These are phyloP conservation scores for Pangasius djambal DNA, from an alignment of 2,797 vertebrate genomes.

Conservation along the genomic window DNA sequence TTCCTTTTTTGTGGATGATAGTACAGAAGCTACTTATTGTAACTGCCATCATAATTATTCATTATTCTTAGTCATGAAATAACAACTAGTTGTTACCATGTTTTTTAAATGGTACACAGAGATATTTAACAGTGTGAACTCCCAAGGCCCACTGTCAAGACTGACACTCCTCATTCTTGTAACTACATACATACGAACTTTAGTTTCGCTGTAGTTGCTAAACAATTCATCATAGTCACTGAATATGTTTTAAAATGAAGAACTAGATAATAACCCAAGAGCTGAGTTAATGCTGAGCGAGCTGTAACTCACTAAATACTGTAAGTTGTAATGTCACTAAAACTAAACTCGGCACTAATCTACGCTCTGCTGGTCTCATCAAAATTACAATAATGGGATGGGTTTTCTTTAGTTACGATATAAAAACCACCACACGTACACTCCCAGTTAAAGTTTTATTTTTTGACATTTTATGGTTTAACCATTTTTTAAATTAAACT, in stretches of 20 bases:
- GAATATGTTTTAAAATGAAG: background rate
- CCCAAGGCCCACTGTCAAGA: background rate
- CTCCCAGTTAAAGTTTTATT: background rate
- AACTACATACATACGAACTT: background rate
- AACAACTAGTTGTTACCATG: background rate
- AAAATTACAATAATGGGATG: background rate
- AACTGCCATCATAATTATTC: background rate
- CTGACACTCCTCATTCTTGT: background rate
- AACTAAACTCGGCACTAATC: background rate
- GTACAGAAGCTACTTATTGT: background rate
- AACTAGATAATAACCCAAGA: background rate
- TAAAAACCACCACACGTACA: background rate
- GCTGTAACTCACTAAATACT: background rate
- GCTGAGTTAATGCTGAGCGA: background rate
- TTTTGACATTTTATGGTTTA: background rate
- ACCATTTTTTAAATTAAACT: background rate
- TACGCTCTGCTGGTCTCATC: background rate
- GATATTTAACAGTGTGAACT: background rate
- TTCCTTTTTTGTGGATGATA: background rate
- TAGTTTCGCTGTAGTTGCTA: background rate
- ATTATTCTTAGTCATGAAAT: background rate
- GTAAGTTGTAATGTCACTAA: background rate
- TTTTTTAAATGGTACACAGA: background rate
- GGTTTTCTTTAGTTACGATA: background rate
- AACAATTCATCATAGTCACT: too few species aligned